Percentiles rank a stretch among this genome's conserved stretches.
Conservation (phyloP, 1,140 invertebrate species). For the Pissodes strobi region DNA sequence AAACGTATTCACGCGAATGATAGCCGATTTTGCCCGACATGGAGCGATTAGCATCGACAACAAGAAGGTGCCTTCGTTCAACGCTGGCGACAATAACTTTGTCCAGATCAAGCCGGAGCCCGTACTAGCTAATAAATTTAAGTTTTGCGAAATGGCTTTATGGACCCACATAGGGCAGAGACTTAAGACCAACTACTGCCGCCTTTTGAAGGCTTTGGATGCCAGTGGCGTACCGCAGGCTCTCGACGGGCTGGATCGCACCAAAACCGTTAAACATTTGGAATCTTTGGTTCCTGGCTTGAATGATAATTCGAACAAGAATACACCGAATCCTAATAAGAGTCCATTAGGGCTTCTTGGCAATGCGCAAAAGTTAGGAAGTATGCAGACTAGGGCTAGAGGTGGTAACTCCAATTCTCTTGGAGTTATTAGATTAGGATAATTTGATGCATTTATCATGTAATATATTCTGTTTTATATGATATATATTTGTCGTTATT, state of each 20-base stretch:
- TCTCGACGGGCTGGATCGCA: not conserved
- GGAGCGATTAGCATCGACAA: slow-evolving; percentile 51
- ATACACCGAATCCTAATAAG: not conserved
- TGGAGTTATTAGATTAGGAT: too few species aligned
- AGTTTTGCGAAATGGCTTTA: slow-evolving; percentile 66
- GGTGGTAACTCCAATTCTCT: too few species aligned
- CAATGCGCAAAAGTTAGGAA: too few species aligned
- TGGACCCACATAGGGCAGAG: slow-evolving; percentile 62
- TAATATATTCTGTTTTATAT: too few species aligned
- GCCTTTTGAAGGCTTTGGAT: slow-evolving; percentile 43
- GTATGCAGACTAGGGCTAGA: too few species aligned
- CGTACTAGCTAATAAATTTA: slow-evolving; percentile 59
- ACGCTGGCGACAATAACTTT: slow-evolving; percentile 58
- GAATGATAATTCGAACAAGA: not conserved
- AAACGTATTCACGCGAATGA: slow-evolving; percentile 65
- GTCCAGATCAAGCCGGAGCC: slow-evolving; percentile 60
- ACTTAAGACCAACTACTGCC: slow-evolving; percentile 59
- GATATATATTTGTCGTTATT: too few species aligned
- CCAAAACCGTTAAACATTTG: not conserved
- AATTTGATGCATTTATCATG: too few species aligned
- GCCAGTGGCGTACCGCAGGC: not conserved
- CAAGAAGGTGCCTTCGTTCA: slow-evolving; percentile 56
- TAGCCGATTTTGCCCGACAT: slow-evolving; percentile 67
- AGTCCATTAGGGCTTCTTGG: not conserved
- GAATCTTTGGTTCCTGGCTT: not conserved